These are phyloP conservation scores for Phorcus lineatus DNA, from an alignment of 2,888 invertebrate genomes.

Conservation along the genomic window DNA sequence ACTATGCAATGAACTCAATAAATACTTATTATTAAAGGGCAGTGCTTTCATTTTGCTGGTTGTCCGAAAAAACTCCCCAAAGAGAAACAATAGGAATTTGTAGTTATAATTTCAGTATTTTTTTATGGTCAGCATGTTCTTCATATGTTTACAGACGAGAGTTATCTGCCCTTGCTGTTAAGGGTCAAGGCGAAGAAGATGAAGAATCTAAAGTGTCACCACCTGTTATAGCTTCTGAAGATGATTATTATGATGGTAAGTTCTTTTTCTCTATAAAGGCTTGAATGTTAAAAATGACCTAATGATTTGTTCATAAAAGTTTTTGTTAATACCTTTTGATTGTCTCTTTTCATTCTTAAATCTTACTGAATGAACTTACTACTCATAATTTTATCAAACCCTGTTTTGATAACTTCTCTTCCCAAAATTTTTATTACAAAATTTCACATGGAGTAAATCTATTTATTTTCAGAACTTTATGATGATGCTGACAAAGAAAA, in stretches of 20 bases:
- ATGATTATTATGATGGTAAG: slow-evolving; percentile 70
- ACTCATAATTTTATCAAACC: too few relatives aligned
- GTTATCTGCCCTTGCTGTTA: neutral
- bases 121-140: neutral
- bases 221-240: slow-evolving; percentile 59
- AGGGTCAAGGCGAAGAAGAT: neutral
- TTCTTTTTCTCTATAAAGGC: neutral
- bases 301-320: too few relatives aligned
- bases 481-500: slow-evolving; percentile 92
- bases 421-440: too few relatives aligned
- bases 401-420: too few relatives aligned
- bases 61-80: neutral
- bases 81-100: neutral
- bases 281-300: too few relatives aligned
- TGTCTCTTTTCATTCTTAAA: too few relatives aligned
- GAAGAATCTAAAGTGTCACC: slow-evolving; percentile 30
- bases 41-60: neutral
- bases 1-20: too few relatives aligned
- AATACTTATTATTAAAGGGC: neutral
- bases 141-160: neutral
- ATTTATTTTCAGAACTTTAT: slow-evolving; percentile 83
- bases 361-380: too few relatives aligned
- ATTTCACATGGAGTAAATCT: slow-evolving; percentile 7
- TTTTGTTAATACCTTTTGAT: too few relatives aligned
- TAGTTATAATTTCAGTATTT: neutral